A percentile compares a stretch with the other conserved stretches of the same genome.
Evolutionary conservation across 64 coral and sea anemone species (phyloP).

Genomic region (Pocillopora verrucosa): DNA sequence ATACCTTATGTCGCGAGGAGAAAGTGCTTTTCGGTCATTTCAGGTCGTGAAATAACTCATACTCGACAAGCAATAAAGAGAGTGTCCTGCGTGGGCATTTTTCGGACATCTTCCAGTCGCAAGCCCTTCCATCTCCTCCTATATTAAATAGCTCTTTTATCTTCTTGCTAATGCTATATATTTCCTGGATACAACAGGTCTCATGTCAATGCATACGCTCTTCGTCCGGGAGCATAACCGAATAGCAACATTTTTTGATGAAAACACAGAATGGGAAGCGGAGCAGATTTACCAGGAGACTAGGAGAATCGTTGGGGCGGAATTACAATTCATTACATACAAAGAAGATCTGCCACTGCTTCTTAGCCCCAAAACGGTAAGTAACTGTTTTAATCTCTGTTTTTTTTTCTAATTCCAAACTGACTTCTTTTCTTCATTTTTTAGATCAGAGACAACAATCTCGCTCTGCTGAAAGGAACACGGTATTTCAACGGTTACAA

Average conservation of each 20-base stretch:
- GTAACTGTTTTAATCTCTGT: background rate
- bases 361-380: constrained; percentile 29
- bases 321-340: constrained; percentile 56
- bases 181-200: constrained; percentile 5
- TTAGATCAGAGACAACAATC: background rate
- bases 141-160: background rate
- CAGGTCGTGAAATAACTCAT: too few relatives aligned
- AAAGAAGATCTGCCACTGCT: constrained; percentile 65
- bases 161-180: background rate
- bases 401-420: too few relatives aligned
- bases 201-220: constrained; percentile 56
- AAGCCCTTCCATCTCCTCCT: too few relatives aligned
- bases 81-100: too few relatives aligned
- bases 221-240: constrained; percentile 59
- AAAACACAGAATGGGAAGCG: background rate
- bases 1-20: too few relatives aligned
- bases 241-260: constrained; percentile 30
- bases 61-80: too few relatives aligned
- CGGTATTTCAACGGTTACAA: constrained; percentile 29
- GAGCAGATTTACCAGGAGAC: constrained; percentile 52
- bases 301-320: constrained; percentile 63
- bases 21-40: too few relatives aligned
- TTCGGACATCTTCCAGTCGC: too few relatives aligned
- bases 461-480: background rate
- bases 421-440: background rate